Evolutionary conservation across 1,140 invertebrate species (phyloP), one percentile per base, ranked within the genome.

Genomic region (Euura lappo): DNA sequence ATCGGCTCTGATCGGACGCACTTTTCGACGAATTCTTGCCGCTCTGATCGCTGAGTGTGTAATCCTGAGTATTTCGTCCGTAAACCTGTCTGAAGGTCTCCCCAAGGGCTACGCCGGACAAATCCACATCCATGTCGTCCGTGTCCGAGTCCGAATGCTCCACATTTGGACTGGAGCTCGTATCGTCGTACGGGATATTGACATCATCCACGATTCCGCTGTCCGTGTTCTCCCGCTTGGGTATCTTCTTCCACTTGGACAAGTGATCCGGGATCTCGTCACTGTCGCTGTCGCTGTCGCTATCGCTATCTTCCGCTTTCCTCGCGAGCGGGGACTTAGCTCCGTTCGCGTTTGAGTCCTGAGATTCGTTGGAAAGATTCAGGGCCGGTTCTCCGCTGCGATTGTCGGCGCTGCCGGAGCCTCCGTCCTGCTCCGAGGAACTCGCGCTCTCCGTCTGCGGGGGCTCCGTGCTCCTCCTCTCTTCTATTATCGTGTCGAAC

Each of bases 211-310:
- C 67, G 43, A 79, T 79, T 4, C 90, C 90, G 74, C 89, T 91
- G 79, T 91, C 90, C 46, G 90, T 83, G 80, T 91, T 92, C 79
- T 90, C 88, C n/a, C 90, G 79, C 81, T 90, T 90, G 44, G 82
- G 76, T 13, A 79, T 76, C 45, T 79, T 81, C 28, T 83, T 81
- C 45, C 76, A 71, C 70, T 83, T 71, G 8, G 79, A 64, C 47
- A 44, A 5, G 8, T 74, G 64, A 44, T 45, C 60, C 6, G n/a
- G 65, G 10, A 74, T 74, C 6, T 75, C 76, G 3, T 81, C 79
- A 4, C 6, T 45, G 45, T 75, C 28, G 43, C 72, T 74, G 1
- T 80, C 78, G 47, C 76, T 79, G 67, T 84, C 75, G 72, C 77
- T 45, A 45, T 65, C 69, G 46, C 60, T 71, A 44, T 65, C 65